Evolutionary conservation across 2,113 vertebrate genomes (phyloP), one percentile per base, ranked within the genome.

Genomic region (Sceloporus undulatus): DNA sequence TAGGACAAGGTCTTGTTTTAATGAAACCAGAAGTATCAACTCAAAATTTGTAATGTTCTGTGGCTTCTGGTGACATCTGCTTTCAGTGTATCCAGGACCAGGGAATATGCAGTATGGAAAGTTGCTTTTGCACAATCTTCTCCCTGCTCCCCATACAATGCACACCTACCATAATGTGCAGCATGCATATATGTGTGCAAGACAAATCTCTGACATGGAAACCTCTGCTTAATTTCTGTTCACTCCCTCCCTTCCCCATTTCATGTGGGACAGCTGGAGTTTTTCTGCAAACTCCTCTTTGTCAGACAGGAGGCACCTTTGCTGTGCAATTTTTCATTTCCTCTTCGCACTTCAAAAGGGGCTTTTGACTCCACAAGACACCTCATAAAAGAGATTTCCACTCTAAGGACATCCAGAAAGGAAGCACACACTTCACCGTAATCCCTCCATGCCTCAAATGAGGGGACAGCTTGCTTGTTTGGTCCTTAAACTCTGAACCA

Each of bases 381-480:
- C 19, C 66, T 90, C 73, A 38, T 8, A 27, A 90, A 75, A 91
- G 40, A 81, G 85, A 81, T 89, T 89, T 90, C 75, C 40, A 59
- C 42, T 77, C 38, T 23, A 87, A 90, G 10, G 23, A 0, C 0
- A 89, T 84, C n/a, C n/a, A 82, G n/a, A 84, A 79, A 90, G 59
- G 66, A 91, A 80, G 62, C 80, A 4, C 66, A n/a, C 27, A 42
- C 9, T 40, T 71, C 68, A 34, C 71, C 40, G 87, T 79, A 87
- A 1, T 1, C 82, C 68, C 62, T 10, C 16, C 84, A 0, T 54
- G 27, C 4, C 0, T 0, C 14, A 81, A 29, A 42, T 1, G 16
- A 85, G 66, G 16, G 6, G 40, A 29, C 62, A 80, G 79, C 65
- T 42, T 16, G 2, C 40, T 75, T 23, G 14, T 54, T 83, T n/a